A percentile compares a stretch with the other conserved stretches of the same genome.
These are phyloP conservation scores for Rhombomys opimus DNA, from an alignment of 2,113 vertebrate species.

Conservation along the genomic window DNA sequence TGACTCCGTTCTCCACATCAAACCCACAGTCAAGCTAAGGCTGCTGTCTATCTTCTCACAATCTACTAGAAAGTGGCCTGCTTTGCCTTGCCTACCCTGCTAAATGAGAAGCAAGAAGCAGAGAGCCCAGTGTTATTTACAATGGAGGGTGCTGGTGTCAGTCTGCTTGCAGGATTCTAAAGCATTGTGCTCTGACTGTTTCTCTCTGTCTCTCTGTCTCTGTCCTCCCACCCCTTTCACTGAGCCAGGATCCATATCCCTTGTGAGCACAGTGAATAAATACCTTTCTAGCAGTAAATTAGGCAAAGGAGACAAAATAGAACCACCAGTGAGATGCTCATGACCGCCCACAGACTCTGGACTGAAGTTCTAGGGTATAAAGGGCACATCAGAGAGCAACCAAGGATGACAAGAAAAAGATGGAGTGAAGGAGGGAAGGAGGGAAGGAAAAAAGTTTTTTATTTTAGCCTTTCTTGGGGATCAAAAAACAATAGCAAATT, in stretches of 20 bases:
- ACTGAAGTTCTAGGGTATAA: background rate
- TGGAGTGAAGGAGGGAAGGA: background rate
- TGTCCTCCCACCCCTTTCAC: background rate
- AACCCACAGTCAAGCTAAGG: constrained; percentile 75
- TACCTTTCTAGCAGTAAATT: background rate
- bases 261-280: background rate
- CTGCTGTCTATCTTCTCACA: constrained; percentile 75
- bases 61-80: constrained; percentile 83
- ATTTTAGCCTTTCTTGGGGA: constrained; percentile 41
- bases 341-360: background rate
- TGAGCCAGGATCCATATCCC: background rate
- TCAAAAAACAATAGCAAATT: constrained; percentile 12
- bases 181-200: background rate
- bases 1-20: constrained; percentile 80
- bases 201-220: background rate
- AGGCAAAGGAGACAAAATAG: accelerated
- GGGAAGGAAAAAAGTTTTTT: background rate
- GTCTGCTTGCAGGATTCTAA: background rate
- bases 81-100: constrained; percentile 75
- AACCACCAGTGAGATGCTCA: background rate
- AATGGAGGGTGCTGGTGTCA: background rate
- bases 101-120: constrained; percentile 73
- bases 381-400: background rate
- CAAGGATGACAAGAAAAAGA: background rate
- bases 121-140: constrained; percentile 61